phyloP scores from a whole-genome alignment of 2,888 invertebrate species.

The Tridacna gigas region DNA sequence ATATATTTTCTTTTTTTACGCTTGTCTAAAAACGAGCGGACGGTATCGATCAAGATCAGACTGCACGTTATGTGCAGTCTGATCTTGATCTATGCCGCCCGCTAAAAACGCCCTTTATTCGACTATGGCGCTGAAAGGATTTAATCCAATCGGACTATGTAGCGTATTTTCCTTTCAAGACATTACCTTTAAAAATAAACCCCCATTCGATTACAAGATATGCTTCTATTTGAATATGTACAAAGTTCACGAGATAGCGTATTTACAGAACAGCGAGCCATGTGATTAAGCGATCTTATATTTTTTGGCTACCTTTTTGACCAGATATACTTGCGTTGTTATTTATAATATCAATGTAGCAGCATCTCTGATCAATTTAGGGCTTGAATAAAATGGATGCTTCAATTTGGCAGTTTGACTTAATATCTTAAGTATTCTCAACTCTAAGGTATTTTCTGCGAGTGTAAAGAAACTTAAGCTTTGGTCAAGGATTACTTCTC shows the following conservation, averaged over 20 bases:
- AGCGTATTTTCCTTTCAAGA: neutral
- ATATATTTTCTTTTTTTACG: too few relatives aligned
- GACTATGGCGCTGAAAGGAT: neutral
- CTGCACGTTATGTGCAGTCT: neutral
- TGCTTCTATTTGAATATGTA: constrained; percentile 14
- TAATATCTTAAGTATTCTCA: too few relatives aligned
- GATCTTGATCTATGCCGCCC: neutral
- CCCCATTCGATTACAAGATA: constrained; percentile 20
- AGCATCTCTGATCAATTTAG: too few relatives aligned
- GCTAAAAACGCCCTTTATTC: neutral
- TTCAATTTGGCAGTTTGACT: too few relatives aligned
- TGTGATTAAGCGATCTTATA: constrained; percentile 2
- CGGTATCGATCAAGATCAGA: neutral
- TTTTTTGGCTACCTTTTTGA: neutral
- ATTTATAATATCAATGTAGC: too few relatives aligned
- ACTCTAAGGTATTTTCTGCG: too few relatives aligned
- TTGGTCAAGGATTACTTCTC: too few relatives aligned
- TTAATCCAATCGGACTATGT: neutral
- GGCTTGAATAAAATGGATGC: too few relatives aligned
- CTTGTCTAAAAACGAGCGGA: neutral
- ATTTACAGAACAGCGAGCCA: neutral
- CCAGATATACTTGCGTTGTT: too few relatives aligned
- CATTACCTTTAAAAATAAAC: constrained; percentile 2
- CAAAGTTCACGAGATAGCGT: constrained; percentile 21
- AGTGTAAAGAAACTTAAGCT: too few relatives aligned